Evolutionary conservation across 2,113 vertebrate genomes (phyloP).

Genomic region (Gobiocypris rarus): DNA sequence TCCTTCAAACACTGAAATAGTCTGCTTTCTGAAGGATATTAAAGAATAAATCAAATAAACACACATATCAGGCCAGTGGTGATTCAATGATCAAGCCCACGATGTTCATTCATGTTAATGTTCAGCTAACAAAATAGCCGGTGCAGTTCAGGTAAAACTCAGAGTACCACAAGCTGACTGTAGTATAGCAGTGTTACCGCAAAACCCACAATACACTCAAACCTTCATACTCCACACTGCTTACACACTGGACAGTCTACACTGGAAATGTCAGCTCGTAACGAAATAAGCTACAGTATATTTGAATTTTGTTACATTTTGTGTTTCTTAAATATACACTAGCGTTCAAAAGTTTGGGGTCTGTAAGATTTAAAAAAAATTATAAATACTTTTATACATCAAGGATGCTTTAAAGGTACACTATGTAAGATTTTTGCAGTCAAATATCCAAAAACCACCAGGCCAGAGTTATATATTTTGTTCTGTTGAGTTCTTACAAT

Average conservation of each 20-base stretch:
- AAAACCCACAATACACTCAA: neutral
- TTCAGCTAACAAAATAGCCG: constrained; percentile 3
- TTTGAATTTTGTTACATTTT: no score
- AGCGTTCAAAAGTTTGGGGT: neutral
- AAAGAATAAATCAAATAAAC: constrained; percentile 8
- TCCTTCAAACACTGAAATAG: constrained; percentile 8
- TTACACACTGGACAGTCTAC: neutral
- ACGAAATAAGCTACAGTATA: neutral
- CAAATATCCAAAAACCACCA: no score
- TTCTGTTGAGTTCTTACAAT: no score
- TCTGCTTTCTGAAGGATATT: neutral
- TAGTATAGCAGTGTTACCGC: neutral
- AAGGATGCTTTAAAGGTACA: neutral
- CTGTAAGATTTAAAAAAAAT: neutral
- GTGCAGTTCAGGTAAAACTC: constrained; percentile 9
- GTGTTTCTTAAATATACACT: no score
- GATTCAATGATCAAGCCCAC: neutral
- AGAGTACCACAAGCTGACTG: neutral
- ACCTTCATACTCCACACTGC: neutral
- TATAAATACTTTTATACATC: neutral
- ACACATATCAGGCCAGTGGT: constrained; percentile 18
- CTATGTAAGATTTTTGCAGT: no score
- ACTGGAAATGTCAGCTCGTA: neutral
- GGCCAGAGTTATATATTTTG: no score
- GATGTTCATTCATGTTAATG: constrained; percentile 27